Evolutionary conservation across 2,113 vertebrate species (phyloP).

Genomic region (Pelvicachromis taeniatus): DNA sequence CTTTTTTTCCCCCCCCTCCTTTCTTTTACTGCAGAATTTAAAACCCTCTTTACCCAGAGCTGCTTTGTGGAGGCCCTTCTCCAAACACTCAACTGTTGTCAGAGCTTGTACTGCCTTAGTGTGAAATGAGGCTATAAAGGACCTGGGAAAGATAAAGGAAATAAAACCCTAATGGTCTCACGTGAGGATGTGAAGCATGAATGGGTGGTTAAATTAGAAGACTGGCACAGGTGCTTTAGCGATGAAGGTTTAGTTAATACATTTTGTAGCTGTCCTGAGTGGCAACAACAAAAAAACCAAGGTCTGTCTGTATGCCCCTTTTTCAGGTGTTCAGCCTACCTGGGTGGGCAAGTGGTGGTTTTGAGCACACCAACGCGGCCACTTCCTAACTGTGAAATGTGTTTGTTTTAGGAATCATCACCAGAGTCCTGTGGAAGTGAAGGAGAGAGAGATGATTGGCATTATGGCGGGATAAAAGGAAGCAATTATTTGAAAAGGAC

Average conservation of each 20-base stretch:
- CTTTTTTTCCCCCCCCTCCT: too few relatives aligned
- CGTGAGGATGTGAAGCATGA: neutral
- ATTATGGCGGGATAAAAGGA: neutral
- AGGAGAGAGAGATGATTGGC: slow-evolving; percentile 18
- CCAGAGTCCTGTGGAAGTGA: neutral
- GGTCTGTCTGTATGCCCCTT: neutral
- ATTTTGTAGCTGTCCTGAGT: neutral
- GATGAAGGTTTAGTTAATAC: neutral
- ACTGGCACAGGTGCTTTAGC: neutral
- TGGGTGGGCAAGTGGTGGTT: slow-evolving; percentile 44
- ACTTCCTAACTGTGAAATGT: neutral
- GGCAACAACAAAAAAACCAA: neutral
- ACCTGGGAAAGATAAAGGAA: neutral
- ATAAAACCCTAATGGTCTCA: slow-evolving; percentile 1
- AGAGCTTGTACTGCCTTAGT: neutral
- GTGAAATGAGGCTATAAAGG: slow-evolving; percentile 3
- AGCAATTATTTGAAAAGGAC: slow-evolving; percentile 31
- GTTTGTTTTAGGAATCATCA: slow-evolving; percentile 10
- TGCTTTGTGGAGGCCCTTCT: slow-evolving; percentile 7
- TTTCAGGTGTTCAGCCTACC: neutral
- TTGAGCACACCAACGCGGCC: neutral
- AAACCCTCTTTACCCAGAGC: neutral
- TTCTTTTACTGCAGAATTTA: slow-evolving; percentile 25
- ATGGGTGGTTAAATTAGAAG: neutral
- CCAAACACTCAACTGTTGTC: neutral